phyloP scores from a whole-genome alignment of 1,140 invertebrate species.

The Melipona quadrifasciata region DNA sequence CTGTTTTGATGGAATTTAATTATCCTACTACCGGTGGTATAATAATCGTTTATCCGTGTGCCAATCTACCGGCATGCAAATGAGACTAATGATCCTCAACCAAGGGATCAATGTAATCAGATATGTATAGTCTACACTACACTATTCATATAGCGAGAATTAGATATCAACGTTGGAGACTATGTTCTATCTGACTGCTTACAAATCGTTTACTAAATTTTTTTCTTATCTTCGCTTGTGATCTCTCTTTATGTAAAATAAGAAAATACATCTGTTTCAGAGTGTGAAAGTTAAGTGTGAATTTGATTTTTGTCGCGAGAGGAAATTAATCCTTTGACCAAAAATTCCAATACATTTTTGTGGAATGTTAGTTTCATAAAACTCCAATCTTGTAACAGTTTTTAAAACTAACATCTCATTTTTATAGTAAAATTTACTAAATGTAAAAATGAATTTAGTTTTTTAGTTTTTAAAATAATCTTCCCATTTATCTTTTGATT shows the following conservation, averaged over 20 bases:
- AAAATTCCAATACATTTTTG: no score
- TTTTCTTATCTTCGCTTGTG: not conserved
- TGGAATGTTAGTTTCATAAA: no score
- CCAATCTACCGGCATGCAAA: not conserved
- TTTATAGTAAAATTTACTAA: no score
- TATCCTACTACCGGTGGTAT: not conserved
- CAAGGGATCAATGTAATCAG: not conserved
- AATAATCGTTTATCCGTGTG: not conserved
- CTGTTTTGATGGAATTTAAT: not conserved
- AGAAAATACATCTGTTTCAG: no score
- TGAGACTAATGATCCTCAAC: not conserved
- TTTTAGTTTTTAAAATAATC: no score
- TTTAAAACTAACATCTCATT: no score
- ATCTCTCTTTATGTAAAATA: not conserved
- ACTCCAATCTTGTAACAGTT: no score
- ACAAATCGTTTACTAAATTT: not conserved
- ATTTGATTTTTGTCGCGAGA: not conserved
- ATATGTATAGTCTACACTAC: not conserved
- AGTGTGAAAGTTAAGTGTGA: not conserved
- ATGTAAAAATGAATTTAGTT: no score
- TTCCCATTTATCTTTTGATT: no score
- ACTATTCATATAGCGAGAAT: no score
- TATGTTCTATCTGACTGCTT: not conserved
- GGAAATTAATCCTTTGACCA: no score
- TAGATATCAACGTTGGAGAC: not conserved